Evolutionary conservation across 2,113 vertebrate genomes (phyloP), one percentile per base, ranked within the genome.

Genomic region (Stictonetta naevosa): DNA sequence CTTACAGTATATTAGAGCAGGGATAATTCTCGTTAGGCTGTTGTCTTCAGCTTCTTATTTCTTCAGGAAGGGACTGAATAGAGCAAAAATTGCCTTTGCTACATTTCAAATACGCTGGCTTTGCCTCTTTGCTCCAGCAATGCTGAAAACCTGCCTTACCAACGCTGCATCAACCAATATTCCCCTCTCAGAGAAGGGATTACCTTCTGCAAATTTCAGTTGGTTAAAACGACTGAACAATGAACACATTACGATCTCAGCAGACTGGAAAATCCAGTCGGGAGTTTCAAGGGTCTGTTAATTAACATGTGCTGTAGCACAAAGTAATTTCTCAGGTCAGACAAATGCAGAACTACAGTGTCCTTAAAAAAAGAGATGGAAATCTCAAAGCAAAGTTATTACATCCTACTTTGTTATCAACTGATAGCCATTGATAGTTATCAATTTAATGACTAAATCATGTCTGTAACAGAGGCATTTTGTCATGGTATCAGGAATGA

Each of bases 301-400:
- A 79, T 85, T 40, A 67, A 81, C n/a, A 1, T 0, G 17, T 42
- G 86, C 83, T n/a, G 52, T 1, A 52, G 80, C 42, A 76, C 73
- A 28, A 12, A 0, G 34, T 8, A 2, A 73, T 74, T 78, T 19
- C 48, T 80, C 44, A 20, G 81, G 64, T 50, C 38, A 59, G 62
- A 62, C 40, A 33, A 58, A 79, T 0, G 4, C 71, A 75, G 46
- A 19, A 1, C 25, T 17, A 17, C 11, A 5, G 9, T 0, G 18
- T 22, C 60, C 78, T 58, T 19, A 9, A 29, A 52, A 62, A 62
- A 40, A 3, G 19, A n/a, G 16, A 52, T 2, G 6, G 5, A 42
- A 67, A 77, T 48, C 48, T 17, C 38, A 44, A 29, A 42, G 69
- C 53, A 23, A 53, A 34, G 8, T 64, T 2, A 48, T 42, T 33